These are phyloP conservation scores for Syngnathus scovelli DNA, from an alignment of 2,113 vertebrate genomes.

Conservation along the genomic window DNA sequence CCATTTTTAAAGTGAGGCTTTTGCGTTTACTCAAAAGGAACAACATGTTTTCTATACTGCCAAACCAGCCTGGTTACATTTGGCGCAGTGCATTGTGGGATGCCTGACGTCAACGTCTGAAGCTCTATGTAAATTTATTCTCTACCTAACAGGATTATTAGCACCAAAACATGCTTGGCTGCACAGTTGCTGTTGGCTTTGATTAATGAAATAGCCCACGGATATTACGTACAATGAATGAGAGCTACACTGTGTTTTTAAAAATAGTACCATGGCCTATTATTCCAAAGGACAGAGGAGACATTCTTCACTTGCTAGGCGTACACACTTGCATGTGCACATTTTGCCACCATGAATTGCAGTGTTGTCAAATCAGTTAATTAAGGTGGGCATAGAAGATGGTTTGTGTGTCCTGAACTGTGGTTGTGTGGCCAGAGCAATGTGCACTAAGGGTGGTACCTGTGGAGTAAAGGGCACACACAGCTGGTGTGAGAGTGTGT, in stretches of 20 bases:
- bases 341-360: slow-evolving; percentile 13
- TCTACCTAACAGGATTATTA: slow-evolving; percentile 31
- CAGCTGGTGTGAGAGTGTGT: slow-evolving; percentile 20
- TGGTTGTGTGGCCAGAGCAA: slow-evolving; percentile 12
- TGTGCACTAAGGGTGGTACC: slow-evolving; percentile 17
- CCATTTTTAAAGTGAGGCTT: too few species aligned
- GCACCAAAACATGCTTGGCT: slow-evolving; percentile 15
- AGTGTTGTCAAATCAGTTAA: slow-evolving; percentile 50
- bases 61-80: too few species aligned
- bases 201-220: slow-evolving; percentile 38
- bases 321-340: neutral
- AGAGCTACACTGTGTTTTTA: slow-evolving; percentile 21
- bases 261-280: slow-evolving; percentile 25
- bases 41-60: too few species aligned
- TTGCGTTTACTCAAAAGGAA: too few species aligned
- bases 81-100: too few species aligned
- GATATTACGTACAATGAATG: slow-evolving; percentile 51
- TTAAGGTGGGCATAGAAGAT: slow-evolving; percentile 46
- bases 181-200: slow-evolving; percentile 12
- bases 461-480: slow-evolving; percentile 47
- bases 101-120: too few species aligned
- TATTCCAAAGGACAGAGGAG: slow-evolving; percentile 50
- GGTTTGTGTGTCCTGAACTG: slow-evolving; percentile 22
- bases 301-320: slow-evolving; percentile 28
- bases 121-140: neutral